Evolutionary conservation across 2,888 invertebrate species (phyloP).

Genomic region (Vanessa cardui): DNA sequence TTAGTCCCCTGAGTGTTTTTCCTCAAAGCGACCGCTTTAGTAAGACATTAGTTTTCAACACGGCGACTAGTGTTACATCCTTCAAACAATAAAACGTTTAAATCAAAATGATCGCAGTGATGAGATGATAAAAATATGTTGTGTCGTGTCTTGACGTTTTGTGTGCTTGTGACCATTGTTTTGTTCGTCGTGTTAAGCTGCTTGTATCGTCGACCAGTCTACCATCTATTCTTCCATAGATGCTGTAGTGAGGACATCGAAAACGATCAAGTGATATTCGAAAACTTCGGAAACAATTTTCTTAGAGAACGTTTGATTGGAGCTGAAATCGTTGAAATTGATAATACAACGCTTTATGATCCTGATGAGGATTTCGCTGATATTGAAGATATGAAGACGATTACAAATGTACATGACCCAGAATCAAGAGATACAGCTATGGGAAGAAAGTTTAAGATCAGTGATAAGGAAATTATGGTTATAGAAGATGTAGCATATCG

Average conservation of each 20-base stretch:
- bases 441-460: not conserved
- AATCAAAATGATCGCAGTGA: slow-evolving; percentile 12
- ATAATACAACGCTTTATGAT: slow-evolving; percentile 32
- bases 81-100: no score
- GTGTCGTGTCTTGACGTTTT: slow-evolving; percentile 70
- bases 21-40: slow-evolving; percentile 21
- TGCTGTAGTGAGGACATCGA: slow-evolving; percentile 70
- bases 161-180: slow-evolving; percentile 63
- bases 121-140: slow-evolving; percentile 56
- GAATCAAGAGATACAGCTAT: slow-evolving; percentile 14
- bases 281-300: slow-evolving; percentile 66
- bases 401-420: slow-evolving; percentile 32
- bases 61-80: no score
- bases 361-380: slow-evolving; percentile 4
- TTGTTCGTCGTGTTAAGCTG: slow-evolving; percentile 65
- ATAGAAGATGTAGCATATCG: not conserved
- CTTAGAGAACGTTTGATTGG: slow-evolving; percentile 64
- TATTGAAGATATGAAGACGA: not conserved
- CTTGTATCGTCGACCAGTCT: slow-evolving; percentile 64
- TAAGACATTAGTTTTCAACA: slow-evolving; percentile 20
- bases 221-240: slow-evolving; percentile 63
- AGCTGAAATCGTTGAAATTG: slow-evolving; percentile 49
- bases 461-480: not conserved
- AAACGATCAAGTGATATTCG: slow-evolving; percentile 68
- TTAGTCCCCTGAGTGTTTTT: slow-evolving; percentile 22